phyloP scores from a whole-genome alignment of 2,797 vertebrate species.

The Morelia viridis region DNA sequence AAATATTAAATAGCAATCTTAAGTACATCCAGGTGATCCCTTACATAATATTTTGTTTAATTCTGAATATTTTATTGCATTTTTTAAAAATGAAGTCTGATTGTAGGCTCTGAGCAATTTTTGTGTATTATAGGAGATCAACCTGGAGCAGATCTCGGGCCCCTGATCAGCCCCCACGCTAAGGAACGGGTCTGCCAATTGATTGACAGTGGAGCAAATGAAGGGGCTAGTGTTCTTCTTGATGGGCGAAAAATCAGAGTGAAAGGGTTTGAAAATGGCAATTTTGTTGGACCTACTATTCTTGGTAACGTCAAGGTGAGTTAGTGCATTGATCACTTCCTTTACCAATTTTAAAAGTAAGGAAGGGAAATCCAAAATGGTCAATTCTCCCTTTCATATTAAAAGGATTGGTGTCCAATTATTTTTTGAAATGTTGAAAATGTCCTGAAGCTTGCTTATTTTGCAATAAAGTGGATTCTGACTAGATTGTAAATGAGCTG shows the following conservation, averaged over 20 bases:
- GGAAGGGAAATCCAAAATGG: not conserved
- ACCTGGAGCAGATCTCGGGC: constrained; percentile 92
- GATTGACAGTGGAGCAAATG: constrained; percentile 87
- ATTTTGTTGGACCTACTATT: constrained; percentile 95
- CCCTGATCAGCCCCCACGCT: constrained; percentile 89
- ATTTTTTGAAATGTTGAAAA: not conserved
- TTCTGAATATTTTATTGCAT: not conserved
- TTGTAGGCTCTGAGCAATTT: constrained; percentile 25
- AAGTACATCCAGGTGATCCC: not conserved
- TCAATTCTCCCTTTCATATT: not conserved
- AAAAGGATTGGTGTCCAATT: not conserved
- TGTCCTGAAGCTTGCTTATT: not conserved
- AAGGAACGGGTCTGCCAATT: constrained; percentile 87
- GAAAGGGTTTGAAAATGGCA: constrained; percentile 92
- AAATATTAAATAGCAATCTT: not conserved
- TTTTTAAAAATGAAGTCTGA: not conserved
- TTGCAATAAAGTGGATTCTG: not conserved
- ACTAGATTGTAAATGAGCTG: not conserved
- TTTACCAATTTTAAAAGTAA: not conserved
- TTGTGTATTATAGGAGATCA: constrained; percentile 84
- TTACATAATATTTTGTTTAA: not conserved
- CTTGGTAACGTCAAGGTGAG: constrained; percentile 86
- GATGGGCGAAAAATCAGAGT: constrained; percentile 89
- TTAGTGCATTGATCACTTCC: not conserved
- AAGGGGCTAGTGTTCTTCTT: constrained; percentile 88